These are phyloP conservation scores for Pitangus sulphuratus DNA, from an alignment of 2,797 vertebrate species.

Conservation along the genomic window DNA sequence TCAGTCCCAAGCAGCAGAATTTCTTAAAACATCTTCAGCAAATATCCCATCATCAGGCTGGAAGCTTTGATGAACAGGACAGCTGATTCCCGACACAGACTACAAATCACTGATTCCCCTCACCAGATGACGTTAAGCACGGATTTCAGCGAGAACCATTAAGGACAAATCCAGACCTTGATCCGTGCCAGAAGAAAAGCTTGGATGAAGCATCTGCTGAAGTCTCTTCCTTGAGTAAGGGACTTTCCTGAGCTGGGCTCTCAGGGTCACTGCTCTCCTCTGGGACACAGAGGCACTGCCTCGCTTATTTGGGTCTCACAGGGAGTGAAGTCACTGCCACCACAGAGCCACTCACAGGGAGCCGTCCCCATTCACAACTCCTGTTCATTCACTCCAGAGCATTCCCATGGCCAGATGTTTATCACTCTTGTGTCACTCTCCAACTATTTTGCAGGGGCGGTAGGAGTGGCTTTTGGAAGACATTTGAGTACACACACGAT, in stretches of 20 bases:
- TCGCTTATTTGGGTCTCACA: accelerated
- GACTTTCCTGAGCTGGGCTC: neutral
- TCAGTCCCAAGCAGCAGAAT: neutral
- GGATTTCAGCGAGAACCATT: neutral
- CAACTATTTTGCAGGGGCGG: constrained; percentile 56
- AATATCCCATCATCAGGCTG: neutral
- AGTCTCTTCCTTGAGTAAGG: neutral
- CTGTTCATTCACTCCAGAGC: neutral
- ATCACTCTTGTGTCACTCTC: constrained; percentile 13
- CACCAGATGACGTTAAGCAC: accelerated
- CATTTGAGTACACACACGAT: neutral
- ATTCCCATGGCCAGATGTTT: constrained; percentile 29
- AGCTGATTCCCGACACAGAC: neutral
- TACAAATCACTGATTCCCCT: neutral
- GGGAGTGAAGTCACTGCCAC: neutral
- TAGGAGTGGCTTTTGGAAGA: constrained; percentile 45
- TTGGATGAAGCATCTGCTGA: neutral
- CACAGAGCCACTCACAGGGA: accelerated
- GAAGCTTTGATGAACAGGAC: neutral
- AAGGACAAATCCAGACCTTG: neutral
- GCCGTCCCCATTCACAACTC: constrained; percentile 15
- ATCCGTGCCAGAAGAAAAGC: neutral
- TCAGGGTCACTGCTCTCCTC: neutral
- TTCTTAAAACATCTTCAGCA: neutral
- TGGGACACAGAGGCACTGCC: neutral